phyloP scores from a whole-genome alignment of 2,888 invertebrate species.

The Quadroppia sp. region DNA sequence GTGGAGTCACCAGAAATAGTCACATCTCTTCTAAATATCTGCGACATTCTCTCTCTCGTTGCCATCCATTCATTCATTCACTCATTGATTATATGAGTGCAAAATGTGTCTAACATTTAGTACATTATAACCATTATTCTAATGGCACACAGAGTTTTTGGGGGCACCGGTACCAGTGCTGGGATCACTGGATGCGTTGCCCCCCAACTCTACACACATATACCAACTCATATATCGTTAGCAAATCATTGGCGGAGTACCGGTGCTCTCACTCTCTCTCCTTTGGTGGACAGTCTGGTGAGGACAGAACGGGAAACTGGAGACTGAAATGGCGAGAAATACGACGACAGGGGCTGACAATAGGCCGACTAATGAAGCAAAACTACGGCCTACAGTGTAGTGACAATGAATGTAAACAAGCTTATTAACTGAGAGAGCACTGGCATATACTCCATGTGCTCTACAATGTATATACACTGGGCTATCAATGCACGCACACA shows the following conservation, averaged over 20 bases:
- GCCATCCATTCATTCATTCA: conserved; percentile 5
- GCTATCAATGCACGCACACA: background rate
- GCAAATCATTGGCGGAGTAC: no score
- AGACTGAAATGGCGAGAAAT: conserved; percentile 20
- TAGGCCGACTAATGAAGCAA: conserved; percentile 37
- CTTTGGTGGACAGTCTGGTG: no score
- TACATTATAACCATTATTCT: conserved; percentile 11
- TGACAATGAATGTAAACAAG: conserved; percentile 41
- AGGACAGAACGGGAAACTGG: background rate
- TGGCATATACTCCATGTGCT: background rate
- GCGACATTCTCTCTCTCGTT: background rate
- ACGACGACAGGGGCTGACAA: conserved; percentile 39
- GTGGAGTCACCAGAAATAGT: no score
- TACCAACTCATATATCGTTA: no score
- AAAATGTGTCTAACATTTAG: conserved; percentile 14
- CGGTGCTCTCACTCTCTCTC: no score
- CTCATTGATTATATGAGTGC: no score
- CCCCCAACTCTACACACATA: no score
- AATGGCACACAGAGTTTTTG: background rate
- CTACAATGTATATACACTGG: background rate
- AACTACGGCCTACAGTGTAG: conserved; percentile 1
- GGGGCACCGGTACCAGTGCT: no score
- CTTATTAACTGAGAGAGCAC: conserved; percentile 25
- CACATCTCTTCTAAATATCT: no score
- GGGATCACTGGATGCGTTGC: no score